A percentile compares a stretch with the other conserved stretches of the same genome.
phyloP scores from a whole-genome alignment of 2,113 vertebrate species.

The Poecilia latipinna region DNA sequence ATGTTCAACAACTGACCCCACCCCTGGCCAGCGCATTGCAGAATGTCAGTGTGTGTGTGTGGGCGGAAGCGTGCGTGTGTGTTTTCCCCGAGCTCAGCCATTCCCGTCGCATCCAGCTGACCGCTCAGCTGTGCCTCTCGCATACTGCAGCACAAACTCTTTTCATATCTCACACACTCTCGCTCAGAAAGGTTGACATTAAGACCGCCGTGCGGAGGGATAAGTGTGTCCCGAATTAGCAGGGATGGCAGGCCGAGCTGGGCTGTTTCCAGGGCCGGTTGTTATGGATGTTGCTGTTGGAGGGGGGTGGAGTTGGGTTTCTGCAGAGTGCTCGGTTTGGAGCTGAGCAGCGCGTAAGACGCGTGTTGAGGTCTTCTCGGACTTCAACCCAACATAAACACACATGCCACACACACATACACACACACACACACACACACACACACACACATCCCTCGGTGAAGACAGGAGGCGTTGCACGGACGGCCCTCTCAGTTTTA shows the following conservation, averaged over 20 bases:
- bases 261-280: slow-evolving; percentile 45
- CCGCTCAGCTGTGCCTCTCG: slow-evolving; percentile 66
- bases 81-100: slow-evolving; percentile 69
- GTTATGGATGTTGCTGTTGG: slow-evolving; percentile 36
- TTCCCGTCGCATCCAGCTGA: slow-evolving; percentile 64
- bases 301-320: slow-evolving; percentile 43
- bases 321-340: slow-evolving; percentile 52
- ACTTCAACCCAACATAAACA: slow-evolving; percentile 50
- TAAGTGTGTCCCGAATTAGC: slow-evolving; percentile 74
- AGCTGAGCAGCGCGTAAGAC: slow-evolving; percentile 45
- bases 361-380: slow-evolving; percentile 49
- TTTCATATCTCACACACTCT: slow-evolving; percentile 61
- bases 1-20: slow-evolving; percentile 42
- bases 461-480: slow-evolving; percentile 17
- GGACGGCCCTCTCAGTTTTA: slow-evolving; percentile 33
- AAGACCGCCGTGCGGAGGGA: slow-evolving; percentile 48
- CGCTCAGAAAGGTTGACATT: slow-evolving; percentile 53
- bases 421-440: no score
- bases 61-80: no score
- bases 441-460: neutral
- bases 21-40: slow-evolving; percentile 41
- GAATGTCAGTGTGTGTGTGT: slow-evolving; percentile 48
- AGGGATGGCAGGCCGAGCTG: slow-evolving; percentile 55
- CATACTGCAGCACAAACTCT: slow-evolving; percentile 64
- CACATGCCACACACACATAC: slow-evolving; percentile 2